phyloP scores from a whole-genome alignment of 1,140 invertebrate genomes.

The Tachypleus tridentatus region DNA sequence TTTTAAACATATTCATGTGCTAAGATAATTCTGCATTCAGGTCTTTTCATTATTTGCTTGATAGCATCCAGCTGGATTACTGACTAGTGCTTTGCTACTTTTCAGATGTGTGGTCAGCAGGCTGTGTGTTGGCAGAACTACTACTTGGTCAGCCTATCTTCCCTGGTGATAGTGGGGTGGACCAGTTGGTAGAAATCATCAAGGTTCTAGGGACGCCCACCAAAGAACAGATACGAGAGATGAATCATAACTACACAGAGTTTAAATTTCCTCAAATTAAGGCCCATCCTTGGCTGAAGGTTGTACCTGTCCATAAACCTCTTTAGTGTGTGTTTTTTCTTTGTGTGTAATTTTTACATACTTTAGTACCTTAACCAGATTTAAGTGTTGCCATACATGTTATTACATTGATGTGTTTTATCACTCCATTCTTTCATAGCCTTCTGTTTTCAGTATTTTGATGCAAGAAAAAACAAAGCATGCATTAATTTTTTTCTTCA shows the following conservation, averaged over 20 bases:
- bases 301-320: conserved; percentile 31
- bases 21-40: too few relatives aligned
- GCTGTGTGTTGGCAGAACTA: conserved; percentile 93
- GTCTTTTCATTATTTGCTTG: neutral
- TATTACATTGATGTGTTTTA: too few relatives aligned
- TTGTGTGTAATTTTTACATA: too few relatives aligned
- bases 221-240: conserved; percentile 95
- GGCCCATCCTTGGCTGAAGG: conserved; percentile 98
- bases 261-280: conserved; percentile 99
- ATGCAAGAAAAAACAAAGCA: too few relatives aligned
- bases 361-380: too few relatives aligned
- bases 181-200: conserved; percentile 99
- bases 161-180: conserved; percentile 95
- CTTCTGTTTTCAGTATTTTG: too few relatives aligned
- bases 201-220: conserved; percentile 98
- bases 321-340: too few relatives aligned
- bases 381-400: too few relatives aligned
- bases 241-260: conserved; percentile 99
- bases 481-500: too few relatives aligned
- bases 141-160: conserved; percentile 97
- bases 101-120: conserved; percentile 95
- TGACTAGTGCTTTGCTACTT: conserved; percentile 6
- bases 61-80: neutral
- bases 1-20: neutral
- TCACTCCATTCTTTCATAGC: too few relatives aligned